A percentile compares a stretch with the other conserved stretches of the same genome.
Evolutionary conservation across 2,888 invertebrate species (phyloP).

Genomic region (Dryobota labecula): DNA sequence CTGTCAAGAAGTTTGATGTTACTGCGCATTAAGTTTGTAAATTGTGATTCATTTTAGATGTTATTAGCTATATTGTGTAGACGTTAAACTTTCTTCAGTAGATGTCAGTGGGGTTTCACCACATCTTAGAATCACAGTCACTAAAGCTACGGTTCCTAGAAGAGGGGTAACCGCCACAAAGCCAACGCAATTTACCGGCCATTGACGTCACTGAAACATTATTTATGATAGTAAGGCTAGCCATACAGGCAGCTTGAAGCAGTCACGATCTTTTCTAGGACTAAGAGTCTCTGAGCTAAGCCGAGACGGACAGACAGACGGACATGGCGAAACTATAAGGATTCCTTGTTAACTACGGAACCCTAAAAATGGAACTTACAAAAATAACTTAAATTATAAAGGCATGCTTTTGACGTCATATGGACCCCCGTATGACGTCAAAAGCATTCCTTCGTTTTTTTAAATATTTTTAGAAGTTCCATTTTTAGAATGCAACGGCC

Average conservation of each 20-base stretch:
- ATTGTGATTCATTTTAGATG: constrained; percentile 21
- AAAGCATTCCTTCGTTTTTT: constrained; percentile 6
- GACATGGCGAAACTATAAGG: too few relatives aligned
- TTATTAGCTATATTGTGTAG: constrained; percentile 13
- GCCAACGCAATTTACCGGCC: neutral
- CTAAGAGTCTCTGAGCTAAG: too few relatives aligned
- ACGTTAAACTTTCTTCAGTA: constrained; percentile 11
- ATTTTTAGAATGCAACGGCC: neutral
- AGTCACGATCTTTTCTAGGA: too few relatives aligned
- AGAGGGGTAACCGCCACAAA: neutral
- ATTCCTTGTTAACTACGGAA: too few relatives aligned
- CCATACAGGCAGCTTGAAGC: too few relatives aligned
- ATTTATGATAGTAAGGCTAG: neutral
- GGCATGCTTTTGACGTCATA: too few relatives aligned
- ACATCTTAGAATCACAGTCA: neutral
- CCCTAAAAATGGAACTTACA: too few relatives aligned
- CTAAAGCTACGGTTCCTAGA: neutral
- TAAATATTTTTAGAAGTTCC: constrained; percentile 5
- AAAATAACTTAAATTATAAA: too few relatives aligned
- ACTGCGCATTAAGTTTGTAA: neutral
- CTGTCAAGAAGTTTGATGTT: neutral
- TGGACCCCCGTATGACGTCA: constrained; percentile 31
- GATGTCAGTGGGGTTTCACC: neutral
- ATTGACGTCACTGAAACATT: too few relatives aligned
- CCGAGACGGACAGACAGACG: too few relatives aligned